phyloP scores from a whole-genome alignment of 2,113 vertebrate genomes.

The Calonectris borealis region DNA sequence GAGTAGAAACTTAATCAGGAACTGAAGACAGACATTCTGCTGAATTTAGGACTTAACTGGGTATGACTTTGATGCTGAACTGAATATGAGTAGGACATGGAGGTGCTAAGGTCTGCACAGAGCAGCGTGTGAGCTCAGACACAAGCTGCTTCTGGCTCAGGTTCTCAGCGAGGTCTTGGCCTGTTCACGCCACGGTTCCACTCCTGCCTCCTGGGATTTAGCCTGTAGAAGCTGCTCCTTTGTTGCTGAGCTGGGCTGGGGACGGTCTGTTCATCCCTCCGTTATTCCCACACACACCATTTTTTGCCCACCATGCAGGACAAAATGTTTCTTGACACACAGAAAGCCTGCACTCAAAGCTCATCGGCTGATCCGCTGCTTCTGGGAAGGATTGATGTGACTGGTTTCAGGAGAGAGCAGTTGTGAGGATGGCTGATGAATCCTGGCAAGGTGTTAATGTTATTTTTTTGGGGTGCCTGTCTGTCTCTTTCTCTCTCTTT shows the following conservation, averaged over 20 bases:
- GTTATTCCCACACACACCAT: not conserved
- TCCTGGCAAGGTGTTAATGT: not conserved
- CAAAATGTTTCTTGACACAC: not conserved
- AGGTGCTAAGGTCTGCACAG: not conserved
- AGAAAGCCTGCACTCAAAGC: not conserved
- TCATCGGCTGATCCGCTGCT: not conserved
- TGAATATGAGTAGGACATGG: not conserved
- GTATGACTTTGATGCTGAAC: not conserved
- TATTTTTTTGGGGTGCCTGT: not conserved
- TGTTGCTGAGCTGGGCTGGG: not conserved
- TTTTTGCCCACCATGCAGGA: not conserved
- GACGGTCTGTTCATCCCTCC: not conserved
- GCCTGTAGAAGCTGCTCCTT: not conserved
- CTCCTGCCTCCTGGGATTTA: not conserved
- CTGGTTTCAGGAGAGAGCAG: not conserved
- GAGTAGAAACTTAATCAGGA: not conserved
- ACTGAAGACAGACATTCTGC: not conserved
- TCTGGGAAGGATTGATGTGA: not conserved
- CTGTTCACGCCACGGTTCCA: accelerated
- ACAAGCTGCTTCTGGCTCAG: not conserved
- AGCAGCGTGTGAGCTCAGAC: not conserved
- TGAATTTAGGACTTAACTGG: not conserved
- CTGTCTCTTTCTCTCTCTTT: not conserved
- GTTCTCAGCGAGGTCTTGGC: not conserved
- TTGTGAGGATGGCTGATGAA: not conserved